Evolutionary conservation across 2,797 vertebrate genomes (phyloP), one percentile per base, ranked within the genome.

Genomic region (Carapus acus): DNA sequence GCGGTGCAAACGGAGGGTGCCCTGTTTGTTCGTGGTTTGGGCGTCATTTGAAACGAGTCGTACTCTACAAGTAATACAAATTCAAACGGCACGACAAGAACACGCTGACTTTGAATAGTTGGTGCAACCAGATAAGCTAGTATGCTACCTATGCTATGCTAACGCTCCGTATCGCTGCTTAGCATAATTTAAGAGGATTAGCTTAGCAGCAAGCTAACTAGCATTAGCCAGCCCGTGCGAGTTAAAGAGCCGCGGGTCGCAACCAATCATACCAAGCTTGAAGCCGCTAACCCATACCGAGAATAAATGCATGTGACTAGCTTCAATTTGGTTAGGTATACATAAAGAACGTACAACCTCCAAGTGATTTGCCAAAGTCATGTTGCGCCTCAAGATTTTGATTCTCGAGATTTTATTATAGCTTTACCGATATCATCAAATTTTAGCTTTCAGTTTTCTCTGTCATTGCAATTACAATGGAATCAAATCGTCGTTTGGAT

Each of bases 161-260:
- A 17, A 24, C 21, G 45, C 19, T 54, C 13, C 33, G 13, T 54
- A 37, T 39, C 23, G 20, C 6, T 41, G 18, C 6, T 33, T 52
- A 17, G 14, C 34, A 56, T 51, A 49, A 46, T 8, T 49, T 40
- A 43, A 47, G 57, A 56, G 43, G 19, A 22, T 60, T 60, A 59
- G 67, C 65, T 36, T 6, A n/a, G 12, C 20, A 50, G 49, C 7
- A 7, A 14, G 22, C 34, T 51, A 29, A 40, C 60, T 72, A 56
- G 48, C 38, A 54, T 38, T 73, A 62, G 60, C 63, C 55, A 12
- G 23, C 38, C n/a, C 15, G 42, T 29, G 43, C 17, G 33, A 63
- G 36, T 85, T 85, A 88, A 86, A 86, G 79, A 84, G 80, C 78
- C 75, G 29, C 53, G 2, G 47, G 4, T 6, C 53, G 3, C 2